phyloP scores from a whole-genome alignment of 2,113 vertebrate genomes.

The Rana temporaria region DNA sequence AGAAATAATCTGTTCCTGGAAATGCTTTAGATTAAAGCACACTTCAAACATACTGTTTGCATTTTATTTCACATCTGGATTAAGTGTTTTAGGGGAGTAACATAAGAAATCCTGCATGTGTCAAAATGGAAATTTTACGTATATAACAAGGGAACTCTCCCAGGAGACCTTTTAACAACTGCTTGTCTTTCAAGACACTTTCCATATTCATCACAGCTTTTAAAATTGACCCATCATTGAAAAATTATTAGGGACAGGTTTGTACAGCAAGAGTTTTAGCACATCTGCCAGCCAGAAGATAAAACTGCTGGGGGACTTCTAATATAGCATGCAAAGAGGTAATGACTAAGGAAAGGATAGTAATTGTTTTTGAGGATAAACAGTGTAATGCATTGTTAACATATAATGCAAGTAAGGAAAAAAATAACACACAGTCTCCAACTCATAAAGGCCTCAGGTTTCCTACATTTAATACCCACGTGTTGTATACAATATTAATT shows the following conservation, averaged over 20 bases:
- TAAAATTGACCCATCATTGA: neutral
- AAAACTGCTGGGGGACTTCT: neutral
- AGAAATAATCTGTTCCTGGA: conserved; percentile 47
- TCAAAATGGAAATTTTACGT: conserved; percentile 27
- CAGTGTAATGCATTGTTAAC: too few relatives aligned
- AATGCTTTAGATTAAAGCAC: conserved; percentile 36
- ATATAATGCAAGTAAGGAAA: too few relatives aligned
- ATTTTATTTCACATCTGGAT: conserved; percentile 48
- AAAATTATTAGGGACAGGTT: neutral
- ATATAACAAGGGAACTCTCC: conserved; percentile 18
- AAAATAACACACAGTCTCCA: too few relatives aligned
- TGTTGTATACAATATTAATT: too few relatives aligned
- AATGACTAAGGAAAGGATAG: too few relatives aligned
- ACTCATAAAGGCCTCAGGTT: too few relatives aligned
- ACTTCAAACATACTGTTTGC: conserved; percentile 44
- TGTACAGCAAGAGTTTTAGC: conserved; percentile 4
- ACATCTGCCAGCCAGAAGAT: neutral
- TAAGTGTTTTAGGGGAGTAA: conserved; percentile 34
- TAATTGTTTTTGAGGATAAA: too few relatives aligned
- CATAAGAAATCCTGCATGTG: conserved; percentile 21
- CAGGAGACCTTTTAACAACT: conserved; percentile 38
- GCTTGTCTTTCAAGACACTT: conserved; percentile 34
- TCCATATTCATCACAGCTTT: neutral
- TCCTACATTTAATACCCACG: too few relatives aligned
- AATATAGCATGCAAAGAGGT: too few relatives aligned